These are phyloP conservation scores for Sphaerophoria rueppellii DNA, from an alignment of 2,888 invertebrate species.

Conservation along the genomic window DNA sequence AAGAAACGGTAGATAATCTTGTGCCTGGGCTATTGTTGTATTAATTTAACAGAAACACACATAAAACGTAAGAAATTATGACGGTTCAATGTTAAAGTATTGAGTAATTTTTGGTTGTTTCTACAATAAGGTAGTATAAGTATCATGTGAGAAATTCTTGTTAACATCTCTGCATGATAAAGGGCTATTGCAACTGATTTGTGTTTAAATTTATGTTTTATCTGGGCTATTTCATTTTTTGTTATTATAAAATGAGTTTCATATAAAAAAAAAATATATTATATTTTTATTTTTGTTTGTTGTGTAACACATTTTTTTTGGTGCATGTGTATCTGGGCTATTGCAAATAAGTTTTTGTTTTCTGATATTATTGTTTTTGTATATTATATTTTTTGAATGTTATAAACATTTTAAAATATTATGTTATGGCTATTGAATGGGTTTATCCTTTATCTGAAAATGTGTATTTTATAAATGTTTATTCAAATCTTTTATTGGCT, in stretches of 20 bases:
- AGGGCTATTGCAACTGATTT: slow-evolving; percentile 73
- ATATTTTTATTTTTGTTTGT: slow-evolving; percentile 35
- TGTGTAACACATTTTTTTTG: slow-evolving; percentile 60
- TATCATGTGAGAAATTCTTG: slow-evolving; percentile 43
- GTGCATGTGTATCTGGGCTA: slow-evolving; percentile 65
- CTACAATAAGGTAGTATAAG: slow-evolving; percentile 9
- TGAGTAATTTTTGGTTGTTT: slow-evolving; percentile 38
- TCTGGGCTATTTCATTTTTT: slow-evolving; percentile 64
- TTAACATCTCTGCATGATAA: slow-evolving; percentile 47
- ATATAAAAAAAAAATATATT: slow-evolving; percentile 32
- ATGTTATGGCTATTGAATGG: slow-evolving; percentile 53
- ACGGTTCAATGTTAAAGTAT: slow-evolving; percentile 25
- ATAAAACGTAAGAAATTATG: not conserved
- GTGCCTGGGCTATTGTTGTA: slow-evolving; percentile 66
- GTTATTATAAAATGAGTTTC: slow-evolving; percentile 21
- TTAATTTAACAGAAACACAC: slow-evolving; percentile 14
- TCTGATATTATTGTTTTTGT: slow-evolving; percentile 22
- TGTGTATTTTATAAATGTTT: slow-evolving; percentile 52
- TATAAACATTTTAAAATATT: slow-evolving; percentile 21
- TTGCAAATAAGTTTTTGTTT: slow-evolving; percentile 62
- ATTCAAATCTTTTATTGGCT: slow-evolving; percentile 6
- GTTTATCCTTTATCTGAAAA: slow-evolving; percentile 73
- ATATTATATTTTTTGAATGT: slow-evolving; percentile 31
- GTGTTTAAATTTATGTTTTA: slow-evolving; percentile 39
- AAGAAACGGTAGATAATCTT: slow-evolving; percentile 26